These are phyloP conservation scores for Dolichopus griseipennis DNA, from an alignment of 2,888 invertebrate genomes.

Conservation along the genomic window DNA sequence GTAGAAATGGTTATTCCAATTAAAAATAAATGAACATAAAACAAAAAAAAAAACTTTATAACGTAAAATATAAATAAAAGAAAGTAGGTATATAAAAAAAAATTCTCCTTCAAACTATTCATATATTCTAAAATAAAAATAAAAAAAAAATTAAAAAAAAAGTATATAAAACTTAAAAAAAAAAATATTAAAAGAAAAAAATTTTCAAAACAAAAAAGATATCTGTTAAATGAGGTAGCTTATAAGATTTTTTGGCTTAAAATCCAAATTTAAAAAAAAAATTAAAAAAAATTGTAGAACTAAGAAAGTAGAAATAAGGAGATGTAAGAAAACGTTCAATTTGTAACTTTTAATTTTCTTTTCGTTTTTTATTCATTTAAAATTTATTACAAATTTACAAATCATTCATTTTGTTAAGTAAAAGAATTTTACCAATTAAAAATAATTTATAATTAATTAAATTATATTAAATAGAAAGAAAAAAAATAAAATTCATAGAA, in stretches of 20 bases:
- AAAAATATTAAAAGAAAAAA: background rate
- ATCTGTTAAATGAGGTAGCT: background rate
- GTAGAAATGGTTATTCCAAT: slow-evolving; percentile 38
- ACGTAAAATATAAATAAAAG: background rate
- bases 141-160: background rate
- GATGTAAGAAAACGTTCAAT: background rate
- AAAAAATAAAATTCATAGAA: too few relatives aligned
- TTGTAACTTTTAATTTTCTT: too few relatives aligned
- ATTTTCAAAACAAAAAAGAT: background rate
- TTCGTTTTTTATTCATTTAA: too few relatives aligned
- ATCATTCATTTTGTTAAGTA: too few relatives aligned
- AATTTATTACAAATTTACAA: too few relatives aligned
- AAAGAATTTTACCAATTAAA: too few relatives aligned
- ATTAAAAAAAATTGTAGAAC: background rate
- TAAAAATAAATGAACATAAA: background rate
- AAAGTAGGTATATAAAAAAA: slow-evolving; percentile 5
- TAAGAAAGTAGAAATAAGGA: background rate
- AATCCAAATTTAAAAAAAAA: background rate
- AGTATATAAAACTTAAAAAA: background rate
- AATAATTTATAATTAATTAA: too few relatives aligned
- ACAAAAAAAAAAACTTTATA: background rate
- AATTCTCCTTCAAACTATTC: background rate
- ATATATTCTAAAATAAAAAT: background rate
- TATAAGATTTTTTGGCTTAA: slow-evolving; percentile 2
- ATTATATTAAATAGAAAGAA: too few relatives aligned